Evolutionary conservation across 2,113 vertebrate species (phyloP).

Genomic region (Phasianus colchicus): DNA sequence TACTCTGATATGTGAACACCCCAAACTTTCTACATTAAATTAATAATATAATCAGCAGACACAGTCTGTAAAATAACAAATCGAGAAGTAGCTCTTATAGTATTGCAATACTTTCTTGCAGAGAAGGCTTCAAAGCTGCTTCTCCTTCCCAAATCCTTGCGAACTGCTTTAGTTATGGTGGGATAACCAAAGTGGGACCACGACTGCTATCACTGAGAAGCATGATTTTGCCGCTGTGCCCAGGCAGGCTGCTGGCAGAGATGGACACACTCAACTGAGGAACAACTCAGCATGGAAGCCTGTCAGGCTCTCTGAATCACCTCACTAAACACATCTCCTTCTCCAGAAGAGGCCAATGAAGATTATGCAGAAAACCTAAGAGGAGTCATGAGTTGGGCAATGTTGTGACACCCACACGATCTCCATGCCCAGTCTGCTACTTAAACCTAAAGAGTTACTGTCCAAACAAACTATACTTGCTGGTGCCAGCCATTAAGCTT

Average conservation of each 20-base stretch:
- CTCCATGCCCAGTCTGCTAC: neutral
- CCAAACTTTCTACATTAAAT: neutral
- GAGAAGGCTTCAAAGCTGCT: neutral
- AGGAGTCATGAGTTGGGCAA: neutral
- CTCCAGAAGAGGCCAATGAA: neutral
- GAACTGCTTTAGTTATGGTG: neutral
- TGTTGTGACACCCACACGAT: neutral
- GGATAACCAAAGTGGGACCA: neutral
- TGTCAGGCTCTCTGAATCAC: neutral
- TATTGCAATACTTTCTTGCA: neutral
- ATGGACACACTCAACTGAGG: neutral
- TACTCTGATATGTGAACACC: neutral
- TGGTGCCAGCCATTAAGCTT: neutral
- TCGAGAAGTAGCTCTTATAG: neutral
- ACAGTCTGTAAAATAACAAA: neutral
- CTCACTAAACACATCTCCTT: neutral
- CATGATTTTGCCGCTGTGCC: neutral
- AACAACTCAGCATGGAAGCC: neutral
- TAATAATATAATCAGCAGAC: neutral
- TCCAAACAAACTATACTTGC: neutral
- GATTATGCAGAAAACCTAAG: neutral
- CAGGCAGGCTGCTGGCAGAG: neutral
- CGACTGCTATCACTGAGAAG: neutral
- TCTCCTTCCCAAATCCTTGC: neutral
- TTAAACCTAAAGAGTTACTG: neutral